Percentiles rank a stretch among this genome's conserved stretches.
phyloP scores from a whole-genome alignment of 2,797 vertebrate species.

The Oophaga sylvatica region DNA sequence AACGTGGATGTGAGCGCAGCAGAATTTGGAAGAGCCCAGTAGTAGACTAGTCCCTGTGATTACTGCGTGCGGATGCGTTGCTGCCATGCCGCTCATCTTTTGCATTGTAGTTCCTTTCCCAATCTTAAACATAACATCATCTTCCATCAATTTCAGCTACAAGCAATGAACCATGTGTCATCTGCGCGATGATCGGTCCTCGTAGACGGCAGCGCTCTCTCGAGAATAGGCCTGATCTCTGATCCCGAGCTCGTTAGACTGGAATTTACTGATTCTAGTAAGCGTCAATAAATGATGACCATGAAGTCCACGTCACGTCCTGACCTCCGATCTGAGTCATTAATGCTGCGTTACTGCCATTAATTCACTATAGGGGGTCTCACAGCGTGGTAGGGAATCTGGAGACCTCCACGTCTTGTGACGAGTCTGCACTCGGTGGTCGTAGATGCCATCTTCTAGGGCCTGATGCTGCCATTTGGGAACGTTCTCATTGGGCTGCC shows the following conservation, averaged over 20 bases:
- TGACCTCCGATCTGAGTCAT: background rate
- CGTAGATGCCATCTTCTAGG: background rate
- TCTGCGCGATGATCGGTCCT: background rate
- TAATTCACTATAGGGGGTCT: background rate
- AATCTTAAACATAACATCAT: background rate
- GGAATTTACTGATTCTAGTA: slow-evolving; percentile 5
- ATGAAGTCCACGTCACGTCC: background rate
- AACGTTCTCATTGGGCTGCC: background rate
- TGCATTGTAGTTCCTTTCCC: background rate
- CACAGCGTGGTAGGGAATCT: background rate
- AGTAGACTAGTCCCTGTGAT: background rate
- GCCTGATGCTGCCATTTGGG: background rate
- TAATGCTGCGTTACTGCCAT: background rate
- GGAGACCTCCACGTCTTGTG: background rate
- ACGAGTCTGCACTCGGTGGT: background rate
- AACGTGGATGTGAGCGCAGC: too few relatives aligned
- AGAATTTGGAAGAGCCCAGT: background rate
- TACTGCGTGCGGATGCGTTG: too few relatives aligned
- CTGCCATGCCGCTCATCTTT: background rate
- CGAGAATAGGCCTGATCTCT: background rate
- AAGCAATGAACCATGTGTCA: background rate
- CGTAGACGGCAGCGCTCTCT: background rate
- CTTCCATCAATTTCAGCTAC: background rate
- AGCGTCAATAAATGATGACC: background rate
- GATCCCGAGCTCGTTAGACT: background rate